Base-by-base conservation (phyloP, 2,113 vertebrate species). In the Chloropsis hardwickii region DNA sequence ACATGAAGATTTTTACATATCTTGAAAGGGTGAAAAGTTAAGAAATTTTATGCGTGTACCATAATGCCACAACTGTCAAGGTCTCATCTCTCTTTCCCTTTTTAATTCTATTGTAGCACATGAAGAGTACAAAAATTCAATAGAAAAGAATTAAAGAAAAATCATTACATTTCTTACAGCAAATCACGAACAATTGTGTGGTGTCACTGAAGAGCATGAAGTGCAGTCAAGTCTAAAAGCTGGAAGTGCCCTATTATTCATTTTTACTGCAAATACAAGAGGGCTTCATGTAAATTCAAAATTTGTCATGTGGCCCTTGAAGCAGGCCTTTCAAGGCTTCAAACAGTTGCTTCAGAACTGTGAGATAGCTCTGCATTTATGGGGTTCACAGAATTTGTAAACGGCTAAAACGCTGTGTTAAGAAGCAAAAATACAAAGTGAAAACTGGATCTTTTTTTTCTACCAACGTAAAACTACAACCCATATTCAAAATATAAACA, bases 61-160 rank as follows among this genome's bases (percentile, higher is more conserved):
- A 74, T 37, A 66, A 81, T 51, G 91, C 56, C 67, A 66, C 29
- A 74, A 64, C 60, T 92, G 69, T 86, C 91, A 91, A 93, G 47
- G 56, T 90, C 72, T 91, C 80, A 90, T 83, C 69, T 88, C 51
- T 82, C 70, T 91, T 90, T 39, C 45, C 18, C 33, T 78, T 83
- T 81, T 87, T 51, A 90, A 54, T 86, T 88, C 62, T 83, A 48
- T n/a, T 64, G 35, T 81, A 82, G 31, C 35, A 93, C 66, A 81
- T 56, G 72, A 94, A 86, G 56, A 69, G 42, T 44, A 78, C 48
- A 83, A 83, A 90, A 94, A 92, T 71, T 56, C 81, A 77, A 90
- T 56, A 80, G 66, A 37, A 83, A 90, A 73, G 29, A 94, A 92
- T 89, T 91, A 94, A 94, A 94, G 67, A 57, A 90, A 93, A 96